These are phyloP conservation scores for Microcaecilia unicolor DNA, from an alignment of 2,797 vertebrate genomes.

Conservation along the genomic window DNA sequence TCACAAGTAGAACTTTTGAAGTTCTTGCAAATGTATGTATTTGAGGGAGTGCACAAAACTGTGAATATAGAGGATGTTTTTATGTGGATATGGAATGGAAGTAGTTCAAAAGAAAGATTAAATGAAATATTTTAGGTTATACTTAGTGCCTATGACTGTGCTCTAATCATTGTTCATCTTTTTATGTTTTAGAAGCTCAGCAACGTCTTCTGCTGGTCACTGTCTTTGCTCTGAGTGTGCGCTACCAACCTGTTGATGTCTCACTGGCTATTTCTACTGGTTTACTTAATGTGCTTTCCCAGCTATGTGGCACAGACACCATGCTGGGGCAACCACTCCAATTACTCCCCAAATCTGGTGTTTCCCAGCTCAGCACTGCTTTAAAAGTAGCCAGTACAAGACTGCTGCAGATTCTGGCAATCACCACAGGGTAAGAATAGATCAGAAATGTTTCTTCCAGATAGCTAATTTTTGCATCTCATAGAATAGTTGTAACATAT, in stretches of 20 bases:
- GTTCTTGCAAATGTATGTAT: too few relatives aligned
- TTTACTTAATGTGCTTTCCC: slow-evolving; percentile 84
- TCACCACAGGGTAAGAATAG: slow-evolving; percentile 83
- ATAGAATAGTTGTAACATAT: too few relatives aligned
- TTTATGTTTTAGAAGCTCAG: slow-evolving; percentile 75
- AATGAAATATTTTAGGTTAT: too few relatives aligned
- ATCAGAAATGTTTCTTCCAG: background rate
- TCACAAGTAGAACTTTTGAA: too few relatives aligned
- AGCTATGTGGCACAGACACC: slow-evolving; percentile 91
- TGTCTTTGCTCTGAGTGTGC: slow-evolving; percentile 89
- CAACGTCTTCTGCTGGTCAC: slow-evolving; percentile 94
- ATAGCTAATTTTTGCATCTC: background rate
- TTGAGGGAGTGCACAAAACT: too few relatives aligned
- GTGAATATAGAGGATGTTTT: too few relatives aligned
- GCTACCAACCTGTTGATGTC: slow-evolving; percentile 94
- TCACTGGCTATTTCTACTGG: slow-evolving; percentile 93
- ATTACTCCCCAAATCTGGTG: slow-evolving; percentile 80
- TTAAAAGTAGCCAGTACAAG: slow-evolving; percentile 94
- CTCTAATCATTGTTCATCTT: too few relatives aligned
- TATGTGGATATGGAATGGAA: too few relatives aligned
- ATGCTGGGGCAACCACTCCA: slow-evolving; percentile 90
- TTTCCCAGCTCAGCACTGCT: slow-evolving; percentile 92
- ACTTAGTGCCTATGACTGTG: too few relatives aligned
- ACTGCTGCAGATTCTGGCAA: slow-evolving; percentile 90
- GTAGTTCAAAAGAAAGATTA: too few relatives aligned